Evolutionary conservation across 2,797 vertebrate genomes (phyloP).

Genomic region (Myotis findleyi): DNA sequence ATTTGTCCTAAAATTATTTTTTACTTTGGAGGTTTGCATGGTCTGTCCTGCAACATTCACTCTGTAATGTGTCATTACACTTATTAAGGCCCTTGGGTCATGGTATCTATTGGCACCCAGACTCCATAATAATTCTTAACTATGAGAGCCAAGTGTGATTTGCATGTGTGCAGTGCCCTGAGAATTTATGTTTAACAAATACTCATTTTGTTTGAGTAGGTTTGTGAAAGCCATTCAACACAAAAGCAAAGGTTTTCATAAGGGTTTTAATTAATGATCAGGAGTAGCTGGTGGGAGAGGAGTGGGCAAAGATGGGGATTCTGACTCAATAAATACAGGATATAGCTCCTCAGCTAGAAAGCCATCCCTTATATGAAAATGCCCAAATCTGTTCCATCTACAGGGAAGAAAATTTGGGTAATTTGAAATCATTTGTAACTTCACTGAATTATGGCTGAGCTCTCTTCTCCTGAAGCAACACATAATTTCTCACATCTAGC

Average conservation of each 20-base stretch:
- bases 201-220: neutral
- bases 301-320: neutral
- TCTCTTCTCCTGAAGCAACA: neutral
- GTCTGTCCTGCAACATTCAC: neutral
- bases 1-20: neutral
- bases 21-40: neutral
- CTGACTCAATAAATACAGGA: neutral
- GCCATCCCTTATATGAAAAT: neutral
- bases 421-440: slow-evolving; percentile 13
- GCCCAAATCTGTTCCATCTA: neutral
- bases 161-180: neutral
- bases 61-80: neutral
- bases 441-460: neutral
- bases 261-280: neutral
- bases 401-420: neutral
- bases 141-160: neutral
- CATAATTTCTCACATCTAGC: fast-evolving
- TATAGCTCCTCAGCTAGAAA: neutral
- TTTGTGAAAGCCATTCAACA: neutral
- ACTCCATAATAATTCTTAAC: neutral
- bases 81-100: neutral
- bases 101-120: neutral
- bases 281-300: too few species aligned
- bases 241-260: neutral
- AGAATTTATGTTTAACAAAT: neutral